Base-by-base conservation (phyloP, 2,888 invertebrate genomes). In the Aphodius sticticus region DNA sequence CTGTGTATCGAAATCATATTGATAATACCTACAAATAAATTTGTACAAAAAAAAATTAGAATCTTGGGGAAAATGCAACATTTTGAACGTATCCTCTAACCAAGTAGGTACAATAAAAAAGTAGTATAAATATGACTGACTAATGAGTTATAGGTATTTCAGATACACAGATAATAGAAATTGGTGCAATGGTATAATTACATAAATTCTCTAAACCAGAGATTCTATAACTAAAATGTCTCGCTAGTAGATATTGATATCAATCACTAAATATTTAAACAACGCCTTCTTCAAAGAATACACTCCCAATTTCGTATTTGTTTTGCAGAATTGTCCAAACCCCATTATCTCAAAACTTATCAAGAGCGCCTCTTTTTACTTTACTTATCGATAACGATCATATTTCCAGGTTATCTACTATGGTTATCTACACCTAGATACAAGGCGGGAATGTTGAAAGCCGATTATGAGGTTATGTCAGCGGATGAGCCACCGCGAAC, bases 381-480 rank as follows among this genome's bases (percentile, higher is more conserved):
- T 53, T 53, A 53, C 53, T 53, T 12, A 53, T 53, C 53, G 53
- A 53, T 53, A 53, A 53, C 53, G 12, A 53, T 53, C 53, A 53
- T 5, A 9, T 53, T 53, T 53, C 53, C 53, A 53, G 53, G 9
- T 53, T 9, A 53, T 53, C 53, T 53, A 7, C 9, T 9, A 7
- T 12, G 6, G 12, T 7, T 9, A 53, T 53, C 53, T 7, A 12
- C 9, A 53, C 53, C 9, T 53, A 53, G 1, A 53, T 53, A 53
- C 26, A 26, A 26, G 26, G 26, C 26, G 69, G 69, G 15, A 16
- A 70, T 70, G 6, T 70, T n/a, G 16, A 16, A 74, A 74, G 26
- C 16, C 35, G 36, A 16, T 74, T 26, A 74, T 74, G 74, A 16
- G n/a, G 74, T 26, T 74, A 74, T 16, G 16, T n/a, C 74, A 26